Evolutionary conservation across 2,113 vertebrate genomes (phyloP).

Genomic region (Danionella cerebrum): DNA sequence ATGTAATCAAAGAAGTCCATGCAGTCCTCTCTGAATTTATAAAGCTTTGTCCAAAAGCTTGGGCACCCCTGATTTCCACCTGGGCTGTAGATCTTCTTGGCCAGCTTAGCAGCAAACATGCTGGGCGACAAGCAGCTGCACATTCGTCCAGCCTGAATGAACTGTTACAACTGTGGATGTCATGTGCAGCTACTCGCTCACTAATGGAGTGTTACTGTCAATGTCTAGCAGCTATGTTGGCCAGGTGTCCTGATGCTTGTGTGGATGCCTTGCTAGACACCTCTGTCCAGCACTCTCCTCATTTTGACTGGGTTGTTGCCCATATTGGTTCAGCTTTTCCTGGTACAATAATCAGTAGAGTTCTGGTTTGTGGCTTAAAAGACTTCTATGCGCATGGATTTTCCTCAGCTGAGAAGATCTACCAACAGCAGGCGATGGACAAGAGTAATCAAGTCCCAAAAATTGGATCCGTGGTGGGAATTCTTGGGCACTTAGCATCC

Average conservation of each 20-base stretch:
- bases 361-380: constrained; percentile 86
- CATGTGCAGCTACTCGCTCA: constrained; percentile 77
- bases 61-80: constrained; percentile 81
- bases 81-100: constrained; percentile 95
- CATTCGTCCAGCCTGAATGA: constrained; percentile 83
- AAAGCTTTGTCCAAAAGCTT: constrained; percentile 76
- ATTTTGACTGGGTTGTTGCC: constrained; percentile 96
- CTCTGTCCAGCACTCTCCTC: constrained; percentile 87
- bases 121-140: constrained; percentile 72
- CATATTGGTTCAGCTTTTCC: constrained; percentile 94
- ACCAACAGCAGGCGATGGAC: constrained; percentile 48
- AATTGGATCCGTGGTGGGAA: constrained; percentile 88
- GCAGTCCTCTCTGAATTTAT: constrained; percentile 77
- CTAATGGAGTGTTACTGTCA: constrained; percentile 92
- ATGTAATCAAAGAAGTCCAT: constrained; percentile 81
- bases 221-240: constrained; percentile 83
- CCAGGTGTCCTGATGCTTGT: constrained; percentile 85
- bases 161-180: constrained; percentile 91
- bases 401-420: constrained; percentile 52
- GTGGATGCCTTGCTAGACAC: constrained; percentile 88
- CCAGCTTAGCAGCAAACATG: constrained; percentile 87
- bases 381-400: constrained; percentile 81
- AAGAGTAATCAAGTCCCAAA: constrained; percentile 81
- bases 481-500: constrained; percentile 80
- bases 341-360: constrained; percentile 85